A percentile compares a stretch with the other conserved stretches of the same genome.
Conservation (phyloP, 2,888 invertebrate species). For the Octodonta nipae region DNA sequence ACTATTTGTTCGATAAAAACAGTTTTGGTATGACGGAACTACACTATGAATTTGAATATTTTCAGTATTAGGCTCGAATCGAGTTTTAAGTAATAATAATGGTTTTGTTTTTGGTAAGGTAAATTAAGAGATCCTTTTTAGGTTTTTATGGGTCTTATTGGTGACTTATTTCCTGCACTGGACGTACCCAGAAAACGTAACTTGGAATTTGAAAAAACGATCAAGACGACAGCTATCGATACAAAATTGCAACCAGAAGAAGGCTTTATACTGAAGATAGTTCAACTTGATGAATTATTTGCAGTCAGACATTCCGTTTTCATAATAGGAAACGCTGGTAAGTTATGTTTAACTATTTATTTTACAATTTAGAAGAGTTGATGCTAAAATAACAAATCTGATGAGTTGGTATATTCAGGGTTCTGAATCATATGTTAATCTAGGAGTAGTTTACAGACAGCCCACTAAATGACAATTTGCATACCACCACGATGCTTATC, state of each 20-base stretch:
- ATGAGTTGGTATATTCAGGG: too few species aligned
- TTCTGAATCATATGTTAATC: too few species aligned
- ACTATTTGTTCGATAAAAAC: too few species aligned
- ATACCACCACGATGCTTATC: too few species aligned
- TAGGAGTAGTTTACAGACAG: too few species aligned
- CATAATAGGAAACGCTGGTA: conserved; percentile 64
- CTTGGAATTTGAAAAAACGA: conserved; percentile 67
- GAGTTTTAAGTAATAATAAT: not conserved
- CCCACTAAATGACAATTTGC: too few species aligned
- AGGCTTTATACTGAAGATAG: conserved; percentile 73
- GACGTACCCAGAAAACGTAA: conserved; percentile 83
- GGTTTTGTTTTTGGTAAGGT: not conserved
- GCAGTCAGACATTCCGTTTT: conserved; percentile 84
- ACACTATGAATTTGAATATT: too few species aligned
- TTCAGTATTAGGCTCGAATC: too few species aligned
- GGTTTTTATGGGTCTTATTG: conserved; percentile 84
- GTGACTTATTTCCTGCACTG: conserved; percentile 82
- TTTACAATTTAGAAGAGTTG: too few species aligned
- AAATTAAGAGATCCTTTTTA: too few species aligned
- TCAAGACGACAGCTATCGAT: conserved; percentile 65
- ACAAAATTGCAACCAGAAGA: conserved; percentile 82
- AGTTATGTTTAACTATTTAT: not conserved
- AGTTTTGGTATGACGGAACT: too few species aligned
- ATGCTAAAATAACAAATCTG: too few species aligned
- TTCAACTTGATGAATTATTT: conserved; percentile 83